Conservation (phyloP, 2,888 invertebrate genomes). For the Pyrrhosoma nymphula region DNA sequence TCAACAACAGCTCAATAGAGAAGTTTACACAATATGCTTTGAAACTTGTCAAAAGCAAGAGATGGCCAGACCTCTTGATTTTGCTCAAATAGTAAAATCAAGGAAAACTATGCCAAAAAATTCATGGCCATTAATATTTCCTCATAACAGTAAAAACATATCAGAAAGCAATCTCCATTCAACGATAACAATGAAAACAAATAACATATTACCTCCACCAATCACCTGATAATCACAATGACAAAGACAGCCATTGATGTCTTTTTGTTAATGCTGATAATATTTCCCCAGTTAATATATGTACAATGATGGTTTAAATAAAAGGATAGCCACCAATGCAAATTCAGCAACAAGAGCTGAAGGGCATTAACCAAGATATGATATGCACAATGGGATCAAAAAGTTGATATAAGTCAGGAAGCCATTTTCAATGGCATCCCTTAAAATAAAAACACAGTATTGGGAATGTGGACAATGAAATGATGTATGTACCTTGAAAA, state of each 20-base stretch:
- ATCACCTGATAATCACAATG: constrained; percentile 46
- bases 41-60: neutral
- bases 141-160: neutral
- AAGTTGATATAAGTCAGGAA: neutral
- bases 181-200: constrained; percentile 56
- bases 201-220: constrained; percentile 41
- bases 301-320: neutral
- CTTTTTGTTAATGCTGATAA: constrained; percentile 51
- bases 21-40: neutral
- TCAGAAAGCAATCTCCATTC: constrained; percentile 21
- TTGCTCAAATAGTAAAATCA: neutral
- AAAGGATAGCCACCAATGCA: neutral
- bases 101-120: neutral
- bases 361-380: neutral
- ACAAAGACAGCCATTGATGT: constrained; percentile 48
- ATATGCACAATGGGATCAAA: constrained; percentile 28
- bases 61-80: neutral
- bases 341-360: constrained; percentile 2
- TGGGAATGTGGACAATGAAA: constrained; percentile 64
- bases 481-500: constrained; percentile 29
- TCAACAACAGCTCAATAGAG: neutral
- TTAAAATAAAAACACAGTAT: constrained; percentile 37
- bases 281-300: neutral
- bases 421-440: neutral
- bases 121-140: neutral